Base-by-base conservation (phyloP, 2,113 vertebrate species). In the Scophthalmus maximus region DNA sequence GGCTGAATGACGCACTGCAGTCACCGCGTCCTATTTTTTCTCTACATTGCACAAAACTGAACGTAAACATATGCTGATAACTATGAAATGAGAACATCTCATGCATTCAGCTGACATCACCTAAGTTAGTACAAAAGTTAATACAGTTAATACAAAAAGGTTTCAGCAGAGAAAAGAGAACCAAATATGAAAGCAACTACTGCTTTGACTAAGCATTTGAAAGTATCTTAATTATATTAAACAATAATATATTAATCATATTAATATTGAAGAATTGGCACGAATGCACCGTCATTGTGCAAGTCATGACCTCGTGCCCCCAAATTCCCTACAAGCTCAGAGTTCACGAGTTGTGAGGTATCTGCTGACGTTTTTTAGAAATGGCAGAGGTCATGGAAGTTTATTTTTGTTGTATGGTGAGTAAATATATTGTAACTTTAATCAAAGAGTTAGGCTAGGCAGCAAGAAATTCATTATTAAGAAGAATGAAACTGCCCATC, bases 1-100 rank as follows among this genome's bases (percentile, higher is more conserved):
- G 36, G n/a, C 2, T 47, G 59, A 65, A 29, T 77, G 81, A 84
- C 78, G 74, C 71, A 74, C 66, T 40, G 73, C 79, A 29, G 27
- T 46, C 59, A 64, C 20, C 42, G n/a, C 61, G 17, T 65, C 36
- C 44, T 22, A 61, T 78, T 64, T 78, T 64, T 46, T 56, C 30
- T 68, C 40, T 12, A n/a, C 36, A 36, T 26, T 57, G 38, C 47
- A 42, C 44, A 10, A 56, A 56, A 32, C 11, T 40, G 29, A 56
- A 49, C 27, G 17, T 8, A 25, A 74, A 52, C 9, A 23, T 49
- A 53, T 23, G 27, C 36, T 30, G 66, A 32, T 38, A 30, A 20
- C 14, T 56, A 27, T 1, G 5, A 55, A 26, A 34, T 59, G 22
- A n/a, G 8, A 36, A 26, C 23, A 36, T 38, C 65, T 63, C 3